Percentiles rank a stretch among this genome's conserved stretches.
These are phyloP conservation scores for Caenorhabditis latens DNA, from an alignment of 1,140 invertebrate genomes.

Conservation along the genomic window DNA sequence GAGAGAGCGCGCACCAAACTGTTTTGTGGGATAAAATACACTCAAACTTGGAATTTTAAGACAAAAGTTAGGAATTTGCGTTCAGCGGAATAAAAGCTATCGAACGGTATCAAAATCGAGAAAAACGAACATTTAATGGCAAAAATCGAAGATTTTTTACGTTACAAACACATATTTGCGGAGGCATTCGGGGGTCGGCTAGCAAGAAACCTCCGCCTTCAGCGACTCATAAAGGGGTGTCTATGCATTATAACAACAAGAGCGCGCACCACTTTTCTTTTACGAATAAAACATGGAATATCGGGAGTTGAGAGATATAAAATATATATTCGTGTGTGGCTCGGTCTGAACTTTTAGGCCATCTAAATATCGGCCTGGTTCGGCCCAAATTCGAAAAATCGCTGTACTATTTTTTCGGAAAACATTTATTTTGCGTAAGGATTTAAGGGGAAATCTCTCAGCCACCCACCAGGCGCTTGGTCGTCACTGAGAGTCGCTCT, in stretches of 20 bases:
- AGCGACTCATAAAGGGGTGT: slow-evolving; percentile 26
- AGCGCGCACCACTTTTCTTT: slow-evolving; percentile 34
- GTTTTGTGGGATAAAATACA: background rate
- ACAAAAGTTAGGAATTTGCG: background rate
- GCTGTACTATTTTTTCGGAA: background rate
- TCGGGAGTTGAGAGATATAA: background rate
- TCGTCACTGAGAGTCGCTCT: slow-evolving; percentile 44
- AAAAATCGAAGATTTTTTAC: background rate
- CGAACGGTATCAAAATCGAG: background rate
- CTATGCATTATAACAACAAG: slow-evolving; percentile 16
- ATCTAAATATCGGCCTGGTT: background rate
- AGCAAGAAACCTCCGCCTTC: slow-evolving; percentile 18
- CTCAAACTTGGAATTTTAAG: background rate
- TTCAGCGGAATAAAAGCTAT: background rate
- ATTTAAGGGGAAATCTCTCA: background rate
- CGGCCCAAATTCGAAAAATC: background rate
- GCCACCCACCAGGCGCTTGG: slow-evolving; percentile 26
- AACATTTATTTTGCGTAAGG: slow-evolving; percentile 7
- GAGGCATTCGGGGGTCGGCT: background rate
- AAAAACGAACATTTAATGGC: no score
- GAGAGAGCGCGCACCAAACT: background rate
- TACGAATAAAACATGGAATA: background rate
- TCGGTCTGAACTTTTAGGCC: background rate
- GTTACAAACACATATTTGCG: slow-evolving; percentile 48
- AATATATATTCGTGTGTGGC: background rate